Conservation (phyloP, 2,888 invertebrate species). For the Odontomyia ornata region DNA sequence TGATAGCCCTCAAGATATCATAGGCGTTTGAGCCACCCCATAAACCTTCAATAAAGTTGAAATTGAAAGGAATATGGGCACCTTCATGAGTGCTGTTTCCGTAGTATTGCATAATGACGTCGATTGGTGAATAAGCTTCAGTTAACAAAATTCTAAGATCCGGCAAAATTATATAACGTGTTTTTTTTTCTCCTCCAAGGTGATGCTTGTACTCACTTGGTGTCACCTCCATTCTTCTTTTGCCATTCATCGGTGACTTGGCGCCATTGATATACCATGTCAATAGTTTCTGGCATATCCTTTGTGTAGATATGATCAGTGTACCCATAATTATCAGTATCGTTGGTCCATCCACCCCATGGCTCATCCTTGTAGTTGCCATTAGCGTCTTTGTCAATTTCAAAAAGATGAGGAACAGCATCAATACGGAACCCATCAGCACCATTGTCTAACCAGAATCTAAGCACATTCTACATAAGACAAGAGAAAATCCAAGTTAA, state of each 20-base stretch:
- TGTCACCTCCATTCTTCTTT: conserved; percentile 60
- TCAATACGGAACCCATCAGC: conserved; percentile 81
- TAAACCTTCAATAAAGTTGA: conserved; percentile 68
- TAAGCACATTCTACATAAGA: conserved; percentile 67
- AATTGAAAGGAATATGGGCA: conserved; percentile 74
- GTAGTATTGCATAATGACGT: conserved; percentile 69
- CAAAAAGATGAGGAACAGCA: conserved; percentile 70
- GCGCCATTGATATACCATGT: conserved; percentile 74
- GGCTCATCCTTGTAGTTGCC: conserved; percentile 65
- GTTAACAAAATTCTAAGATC: conserved; percentile 67
- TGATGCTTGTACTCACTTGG: conserved; percentile 50
- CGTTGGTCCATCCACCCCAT: conserved; percentile 63
- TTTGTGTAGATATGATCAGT: conserved; percentile 71
- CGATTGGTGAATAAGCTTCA: conserved; percentile 69
- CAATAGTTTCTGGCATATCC: conserved; percentile 69
- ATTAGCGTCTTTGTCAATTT: conserved; percentile 62
- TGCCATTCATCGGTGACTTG: conserved; percentile 70
- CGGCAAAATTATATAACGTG: no score
- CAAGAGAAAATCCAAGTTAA: no score
- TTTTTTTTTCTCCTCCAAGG: no score
- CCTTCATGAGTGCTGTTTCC: conserved; percentile 66
- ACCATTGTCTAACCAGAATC: conserved; percentile 79
- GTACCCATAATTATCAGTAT: conserved; percentile 67
- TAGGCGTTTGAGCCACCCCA: conserved; percentile 66
- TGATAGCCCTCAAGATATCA: conserved; percentile 66